phyloP scores from a whole-genome alignment of 1,140 invertebrate genomes.

The Dysdera silvatica region DNA sequence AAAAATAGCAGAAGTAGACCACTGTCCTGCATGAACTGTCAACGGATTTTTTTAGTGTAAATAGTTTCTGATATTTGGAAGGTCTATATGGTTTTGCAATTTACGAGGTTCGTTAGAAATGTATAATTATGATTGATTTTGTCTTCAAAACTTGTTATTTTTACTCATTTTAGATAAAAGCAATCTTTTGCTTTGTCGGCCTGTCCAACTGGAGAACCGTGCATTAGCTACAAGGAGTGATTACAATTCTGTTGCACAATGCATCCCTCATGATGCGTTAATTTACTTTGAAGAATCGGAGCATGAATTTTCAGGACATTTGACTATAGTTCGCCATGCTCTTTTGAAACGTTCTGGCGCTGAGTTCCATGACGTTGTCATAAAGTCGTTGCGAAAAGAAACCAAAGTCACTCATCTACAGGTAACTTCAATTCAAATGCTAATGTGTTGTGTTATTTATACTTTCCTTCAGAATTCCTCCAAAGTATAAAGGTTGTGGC shows the following conservation, averaged over 20 bases:
- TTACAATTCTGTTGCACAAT: conserved; percentile 23
- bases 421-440: background rate
- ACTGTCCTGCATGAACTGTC: too few species aligned
- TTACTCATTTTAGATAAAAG: conserved; percentile 56
- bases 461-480: too few species aligned
- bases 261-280: conserved; percentile 25
- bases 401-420: conserved; percentile 21
- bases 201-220: conserved; percentile 37
- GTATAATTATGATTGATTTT: background rate
- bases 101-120: background rate
- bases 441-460: too few species aligned
- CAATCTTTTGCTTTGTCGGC: conserved; percentile 59
- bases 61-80: too few species aligned
- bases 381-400: conserved; percentile 17
- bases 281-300: background rate
- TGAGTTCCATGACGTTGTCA: conserved; percentile 12
- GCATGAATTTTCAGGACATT: background rate
- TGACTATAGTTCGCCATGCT: conserved; percentile 8
- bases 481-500: too few species aligned
- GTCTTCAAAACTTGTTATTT: conserved; percentile 10
- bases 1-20: too few species aligned
- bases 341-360: background rate
- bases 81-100: background rate
- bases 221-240: conserved; percentile 38
- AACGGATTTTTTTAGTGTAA: background rate